A percentile compares a stretch with the other conserved stretches of the same genome.
phyloP scores from a whole-genome alignment of 2,888 invertebrate species.

The Cataglyphis altisquamis region DNA sequence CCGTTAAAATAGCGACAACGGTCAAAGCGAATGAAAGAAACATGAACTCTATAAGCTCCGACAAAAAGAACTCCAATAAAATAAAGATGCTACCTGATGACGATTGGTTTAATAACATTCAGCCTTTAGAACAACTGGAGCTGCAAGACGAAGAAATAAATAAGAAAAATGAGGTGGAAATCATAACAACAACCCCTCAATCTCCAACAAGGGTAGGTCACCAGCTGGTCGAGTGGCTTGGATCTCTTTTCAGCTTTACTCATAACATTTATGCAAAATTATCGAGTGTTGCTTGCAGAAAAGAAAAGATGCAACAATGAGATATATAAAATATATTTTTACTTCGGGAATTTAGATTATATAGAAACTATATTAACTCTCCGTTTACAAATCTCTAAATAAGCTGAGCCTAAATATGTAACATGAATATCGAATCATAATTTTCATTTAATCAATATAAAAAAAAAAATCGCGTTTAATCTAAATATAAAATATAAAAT shows the following conservation, averaged over 20 bases:
- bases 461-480: background rate
- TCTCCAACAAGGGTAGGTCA: slow-evolving; percentile 75
- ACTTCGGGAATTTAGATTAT: background rate
- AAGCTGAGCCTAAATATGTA: background rate
- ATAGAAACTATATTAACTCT: background rate
- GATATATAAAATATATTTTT: background rate
- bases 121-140: slow-evolving; percentile 71
- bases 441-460: slow-evolving; percentile 18
- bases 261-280: slow-evolving; percentile 76
- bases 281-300: slow-evolving; percentile 56
- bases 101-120: slow-evolving; percentile 69
- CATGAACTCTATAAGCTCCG: background rate
- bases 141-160: slow-evolving; percentile 64
- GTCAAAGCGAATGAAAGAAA: background rate
- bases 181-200: slow-evolving; percentile 61
- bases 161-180: slow-evolving; percentile 68
- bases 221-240: slow-evolving; percentile 80
- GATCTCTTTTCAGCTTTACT: slow-evolving; percentile 74
- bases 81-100: slow-evolving; percentile 17
- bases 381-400: slow-evolving; percentile 7
- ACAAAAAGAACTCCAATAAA: background rate
- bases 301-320: slow-evolving; percentile 19
- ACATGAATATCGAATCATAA: background rate
- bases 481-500: background rate
- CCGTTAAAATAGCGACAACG: slow-evolving; percentile 6